Evolutionary conservation across 2,113 vertebrate species (phyloP), one percentile per base, ranked within the genome.

Genomic region (Nycticryphes semicollaris): DNA sequence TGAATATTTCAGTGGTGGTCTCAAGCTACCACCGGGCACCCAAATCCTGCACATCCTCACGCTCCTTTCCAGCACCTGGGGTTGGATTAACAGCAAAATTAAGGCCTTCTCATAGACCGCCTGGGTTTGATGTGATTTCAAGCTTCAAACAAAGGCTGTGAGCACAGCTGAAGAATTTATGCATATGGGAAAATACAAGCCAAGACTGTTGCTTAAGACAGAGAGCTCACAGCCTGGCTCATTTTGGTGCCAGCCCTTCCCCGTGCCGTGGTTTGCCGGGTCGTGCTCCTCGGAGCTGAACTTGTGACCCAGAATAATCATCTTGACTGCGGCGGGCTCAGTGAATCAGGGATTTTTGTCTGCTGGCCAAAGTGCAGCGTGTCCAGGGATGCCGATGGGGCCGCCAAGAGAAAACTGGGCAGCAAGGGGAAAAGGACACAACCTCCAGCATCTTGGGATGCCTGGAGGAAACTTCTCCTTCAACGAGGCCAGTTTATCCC

Each of bases 121-220:
- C 87, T 82, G 68, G 33, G 51, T 94, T 89, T 86, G 50, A 68
- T 74, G 67, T 27, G 31, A 72, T 62, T 59, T 66, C 47, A 70
- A 89, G 51, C 22, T n/a, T 67, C 89, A 67, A 67, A 39, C 47
- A 89, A 63, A 81, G 37, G 37, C 69, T 54, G 39, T 67, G 37
- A 70, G 57, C 39, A 4, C 3, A 31, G 48, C 60, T 81, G 35
- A 78, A 69, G 54, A 66, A 76, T 4, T 35, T 47, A n/a, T 80
- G 67, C 39, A 4, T 41, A 54, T 17, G 20, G 30, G 31, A 37
- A 69, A 91, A 64, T 22, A 57, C 24, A 87, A 81, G 22, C 92
- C 76, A 63, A 84, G 39, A 21, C 41, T 48, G 51, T 74, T 90
- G 84, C 77, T 68, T 19, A 14, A 92, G 70, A 59, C 5, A 3